Percentiles rank a stretch among this genome's conserved stretches.
These are phyloP conservation scores for Pimephales promelas DNA, from an alignment of 2,113 vertebrate species.

Conservation along the genomic window DNA sequence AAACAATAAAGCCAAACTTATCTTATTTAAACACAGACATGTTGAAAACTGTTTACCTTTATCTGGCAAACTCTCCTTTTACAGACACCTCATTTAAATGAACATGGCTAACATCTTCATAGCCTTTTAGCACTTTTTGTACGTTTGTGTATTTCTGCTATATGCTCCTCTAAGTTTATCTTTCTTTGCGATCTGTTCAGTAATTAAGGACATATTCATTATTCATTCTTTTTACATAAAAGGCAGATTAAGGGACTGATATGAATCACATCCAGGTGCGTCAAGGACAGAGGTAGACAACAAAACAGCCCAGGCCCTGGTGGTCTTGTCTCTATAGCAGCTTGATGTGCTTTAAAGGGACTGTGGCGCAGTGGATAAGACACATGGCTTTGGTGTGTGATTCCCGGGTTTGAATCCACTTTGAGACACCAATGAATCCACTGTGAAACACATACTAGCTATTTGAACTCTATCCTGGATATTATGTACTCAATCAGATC, in stretches of 20 bases:
- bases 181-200: neutral
- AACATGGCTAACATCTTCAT: neutral
- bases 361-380: no score
- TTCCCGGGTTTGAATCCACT: no score
- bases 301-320: neutral
- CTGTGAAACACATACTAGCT: neutral
- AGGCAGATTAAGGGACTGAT: neutral
- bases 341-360: neutral
- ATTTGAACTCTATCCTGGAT: neutral
- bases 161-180: neutral
- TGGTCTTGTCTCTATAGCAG: neutral
- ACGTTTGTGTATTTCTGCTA: neutral
- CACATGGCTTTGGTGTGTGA: no score
- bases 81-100: neutral
- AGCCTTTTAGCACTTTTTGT: neutral
- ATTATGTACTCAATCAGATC: constrained; percentile 18
- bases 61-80: neutral
- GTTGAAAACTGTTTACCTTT: constrained; percentile 1
- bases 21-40: neutral
- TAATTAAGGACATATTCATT: constrained; percentile 10
- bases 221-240: constrained; percentile 15
- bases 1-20: no score
- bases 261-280: constrained; percentile 14
- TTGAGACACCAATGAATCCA: no score
- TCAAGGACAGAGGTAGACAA: neutral